Conservation (phyloP, 2,113 vertebrate species). For the Macaca fascicularis region DNA sequence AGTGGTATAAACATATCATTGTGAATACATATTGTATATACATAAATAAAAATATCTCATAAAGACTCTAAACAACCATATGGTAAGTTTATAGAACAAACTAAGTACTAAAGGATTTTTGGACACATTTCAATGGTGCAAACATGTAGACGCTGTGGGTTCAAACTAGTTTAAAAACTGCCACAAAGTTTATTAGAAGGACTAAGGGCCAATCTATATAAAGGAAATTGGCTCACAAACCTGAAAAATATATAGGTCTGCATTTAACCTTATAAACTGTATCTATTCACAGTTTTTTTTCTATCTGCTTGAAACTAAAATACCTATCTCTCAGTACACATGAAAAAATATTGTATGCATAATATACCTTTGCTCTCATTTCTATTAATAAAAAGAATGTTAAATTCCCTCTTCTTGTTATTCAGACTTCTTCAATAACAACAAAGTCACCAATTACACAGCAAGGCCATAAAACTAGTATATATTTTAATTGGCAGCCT, state of each 20-base stretch:
- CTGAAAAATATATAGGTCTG: not conserved
- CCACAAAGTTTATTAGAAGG: conserved; percentile 47
- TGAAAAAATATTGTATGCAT: conserved; percentile 51
- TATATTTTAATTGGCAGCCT: conserved; percentile 27
- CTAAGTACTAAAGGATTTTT: not conserved
- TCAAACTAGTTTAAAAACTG: conserved; percentile 62
- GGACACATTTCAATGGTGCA: not conserved
- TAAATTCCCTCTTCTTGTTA: conserved; percentile 37
- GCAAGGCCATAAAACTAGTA: conserved; percentile 65
- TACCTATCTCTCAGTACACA: not conserved
- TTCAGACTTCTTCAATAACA: conserved; percentile 63
- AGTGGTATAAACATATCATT: not conserved
- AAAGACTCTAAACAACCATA: not conserved
- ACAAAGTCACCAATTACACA: conserved; percentile 27
- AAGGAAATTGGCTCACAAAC: conserved; percentile 47
- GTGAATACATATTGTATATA: not conserved
- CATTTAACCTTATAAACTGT: conserved; percentile 57
- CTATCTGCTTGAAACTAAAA: not conserved
- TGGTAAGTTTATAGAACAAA: not conserved
- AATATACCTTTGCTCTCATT: conserved; percentile 60
- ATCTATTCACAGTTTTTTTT: conserved; percentile 67
- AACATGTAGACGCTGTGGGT: not conserved
- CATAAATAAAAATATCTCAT: not conserved
- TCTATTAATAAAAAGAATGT: conserved; percentile 48
- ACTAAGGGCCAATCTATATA: not conserved